Conservation (phyloP, 2,797 vertebrate species). For the Oryzias sinensis region DNA sequence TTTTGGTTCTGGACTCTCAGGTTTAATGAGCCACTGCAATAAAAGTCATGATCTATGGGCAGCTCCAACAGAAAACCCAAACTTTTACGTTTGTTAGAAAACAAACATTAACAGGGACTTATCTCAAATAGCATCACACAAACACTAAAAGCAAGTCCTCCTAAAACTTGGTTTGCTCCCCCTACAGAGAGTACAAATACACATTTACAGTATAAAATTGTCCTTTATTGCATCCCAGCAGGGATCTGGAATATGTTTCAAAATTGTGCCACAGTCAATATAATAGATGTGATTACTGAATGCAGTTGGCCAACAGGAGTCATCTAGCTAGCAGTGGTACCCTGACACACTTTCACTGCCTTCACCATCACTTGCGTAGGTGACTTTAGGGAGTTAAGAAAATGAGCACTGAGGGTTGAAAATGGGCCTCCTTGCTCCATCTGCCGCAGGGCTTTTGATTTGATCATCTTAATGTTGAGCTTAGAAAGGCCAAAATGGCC, state of each 20-base stretch:
- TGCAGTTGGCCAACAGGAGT: conserved; percentile 1
- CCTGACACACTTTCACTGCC: not conserved
- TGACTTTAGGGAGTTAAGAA: conserved; percentile 11
- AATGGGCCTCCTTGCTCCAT: conserved; percentile 22
- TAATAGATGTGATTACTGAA: not conserved
- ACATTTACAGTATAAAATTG: conserved; percentile 5
- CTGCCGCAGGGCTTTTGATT: conserved; percentile 33
- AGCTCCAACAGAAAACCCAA: conserved; percentile 29
- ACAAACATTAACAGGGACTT: conserved; percentile 40
- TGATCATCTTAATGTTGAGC: conserved; percentile 40
- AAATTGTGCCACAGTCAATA: conserved; percentile 1
- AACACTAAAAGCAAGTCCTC: conserved; percentile 26
- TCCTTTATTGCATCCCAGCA: conserved; percentile 9
- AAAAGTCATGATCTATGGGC: conserved; percentile 38
- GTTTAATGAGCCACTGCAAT: conserved; percentile 47
- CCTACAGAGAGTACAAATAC: conserved; percentile 13
- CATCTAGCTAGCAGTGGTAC: not conserved
- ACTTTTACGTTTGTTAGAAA: conserved; percentile 28
- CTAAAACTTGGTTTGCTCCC: conserved; percentile 18
- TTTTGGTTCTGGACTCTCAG: conserved; percentile 25
- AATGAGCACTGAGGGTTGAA: conserved; percentile 20
- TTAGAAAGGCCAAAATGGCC: conserved; percentile 30
- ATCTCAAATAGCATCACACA: conserved; percentile 17
- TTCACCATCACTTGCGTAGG: conserved; percentile 10
- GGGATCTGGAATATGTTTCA: conserved; percentile 19